A percentile compares a stretch with the other conserved stretches of the same genome.
phyloP scores from a whole-genome alignment of 2,888 invertebrate genomes.

The Scaptomyza caliginosa region DNA sequence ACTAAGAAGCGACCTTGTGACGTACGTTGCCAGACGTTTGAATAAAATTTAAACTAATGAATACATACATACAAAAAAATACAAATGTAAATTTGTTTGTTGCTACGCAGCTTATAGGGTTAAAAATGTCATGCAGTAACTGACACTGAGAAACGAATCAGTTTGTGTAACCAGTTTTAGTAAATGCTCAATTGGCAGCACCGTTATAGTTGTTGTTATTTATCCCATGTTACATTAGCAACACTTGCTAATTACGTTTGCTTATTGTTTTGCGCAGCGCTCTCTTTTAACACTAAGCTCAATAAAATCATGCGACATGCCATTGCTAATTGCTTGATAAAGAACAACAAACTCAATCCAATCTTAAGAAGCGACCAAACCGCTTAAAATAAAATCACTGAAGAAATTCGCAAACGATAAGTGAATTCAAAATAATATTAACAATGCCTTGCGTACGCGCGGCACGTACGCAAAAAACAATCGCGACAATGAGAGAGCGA shows the following conservation, averaged over 20 bases:
- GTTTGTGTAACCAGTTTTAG: constrained; percentile 7
- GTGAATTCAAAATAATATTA: constrained; percentile 26
- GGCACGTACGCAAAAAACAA: constrained; percentile 66
- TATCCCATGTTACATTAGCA: constrained; percentile 15
- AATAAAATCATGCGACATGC: constrained; percentile 39
- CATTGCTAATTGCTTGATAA: constrained; percentile 60
- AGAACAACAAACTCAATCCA: constrained; percentile 46
- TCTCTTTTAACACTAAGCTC: constrained; percentile 32
- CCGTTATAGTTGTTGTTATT: not conserved
- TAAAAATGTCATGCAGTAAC: constrained; percentile 9
- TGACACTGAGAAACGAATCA: constrained; percentile 5
- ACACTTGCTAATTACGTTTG: constrained; percentile 9
- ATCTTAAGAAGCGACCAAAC: constrained; percentile 16
- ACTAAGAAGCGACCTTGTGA: constrained; percentile 54
- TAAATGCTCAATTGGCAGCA: not conserved
- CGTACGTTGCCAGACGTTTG: constrained; percentile 30
- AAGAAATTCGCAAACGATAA: constrained; percentile 47
- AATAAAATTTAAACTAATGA: not conserved
- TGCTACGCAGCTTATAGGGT: constrained; percentile 12
- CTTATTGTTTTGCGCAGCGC: not conserved
- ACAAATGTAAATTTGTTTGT: constrained; percentile 11
- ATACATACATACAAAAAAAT: not conserved
- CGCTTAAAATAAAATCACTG: constrained; percentile 32
- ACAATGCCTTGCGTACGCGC: constrained; percentile 45
- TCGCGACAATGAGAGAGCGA: constrained; percentile 2